phyloP scores from a whole-genome alignment of 2,113 vertebrate species.

The Scytalopus superciliaris region DNA sequence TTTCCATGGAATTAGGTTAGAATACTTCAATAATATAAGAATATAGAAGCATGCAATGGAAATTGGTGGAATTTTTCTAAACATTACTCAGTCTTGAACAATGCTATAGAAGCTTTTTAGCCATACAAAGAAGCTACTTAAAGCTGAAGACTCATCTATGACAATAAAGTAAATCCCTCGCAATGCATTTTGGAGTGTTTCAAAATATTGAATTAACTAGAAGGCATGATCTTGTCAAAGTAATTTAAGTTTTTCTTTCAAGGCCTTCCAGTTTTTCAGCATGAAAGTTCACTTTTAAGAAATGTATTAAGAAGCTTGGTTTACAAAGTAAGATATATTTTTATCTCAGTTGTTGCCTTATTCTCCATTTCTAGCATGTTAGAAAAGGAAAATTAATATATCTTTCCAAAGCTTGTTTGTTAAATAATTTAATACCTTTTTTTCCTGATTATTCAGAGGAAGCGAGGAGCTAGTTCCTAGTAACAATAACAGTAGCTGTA shows the following conservation, averaged over 20 bases:
- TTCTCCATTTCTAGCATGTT: slow-evolving; percentile 43
- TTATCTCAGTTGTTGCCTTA: slow-evolving; percentile 65
- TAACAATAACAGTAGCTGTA: background rate
- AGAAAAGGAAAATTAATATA: slow-evolving; percentile 31
- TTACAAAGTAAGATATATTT: slow-evolving; percentile 44
- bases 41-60: background rate
- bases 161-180: background rate
- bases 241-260: slow-evolving; percentile 20
- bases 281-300: slow-evolving; percentile 47
- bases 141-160: background rate
- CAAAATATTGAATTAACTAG: background rate
- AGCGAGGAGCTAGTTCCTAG: background rate
- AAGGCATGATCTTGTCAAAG: background rate
- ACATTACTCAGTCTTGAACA: background rate
- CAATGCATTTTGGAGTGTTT: background rate
- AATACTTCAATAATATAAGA: background rate
- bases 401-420: slow-evolving; percentile 27
- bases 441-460: background rate
- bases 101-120: background rate
- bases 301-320: background rate
- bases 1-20: background rate
- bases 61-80: slow-evolving; percentile 7
- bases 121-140: background rate
- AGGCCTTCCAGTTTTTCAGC: slow-evolving; percentile 23
- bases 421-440: background rate